Evolutionary conservation across 2,888 invertebrate genomes (phyloP).

Genomic region (Cremastobaeus sp.): DNA sequence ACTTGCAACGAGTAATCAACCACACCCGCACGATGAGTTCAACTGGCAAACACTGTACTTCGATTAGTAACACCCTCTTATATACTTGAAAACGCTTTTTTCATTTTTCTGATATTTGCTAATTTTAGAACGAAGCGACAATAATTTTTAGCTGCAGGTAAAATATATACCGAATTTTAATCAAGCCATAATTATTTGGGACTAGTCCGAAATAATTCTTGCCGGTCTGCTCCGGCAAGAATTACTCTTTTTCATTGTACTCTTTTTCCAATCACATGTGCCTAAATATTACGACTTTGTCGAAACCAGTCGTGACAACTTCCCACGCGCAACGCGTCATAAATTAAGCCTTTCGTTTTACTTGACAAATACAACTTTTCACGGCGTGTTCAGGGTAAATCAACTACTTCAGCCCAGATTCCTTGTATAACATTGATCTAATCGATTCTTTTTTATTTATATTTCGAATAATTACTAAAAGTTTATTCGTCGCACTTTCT

Average conservation of each 20-base stretch:
- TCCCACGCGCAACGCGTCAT: constrained; percentile 47
- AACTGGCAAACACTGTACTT: constrained; percentile 53
- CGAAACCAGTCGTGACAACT: constrained; percentile 32
- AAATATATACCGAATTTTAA: too few species aligned
- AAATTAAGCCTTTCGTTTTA: constrained; percentile 52
- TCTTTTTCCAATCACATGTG: constrained; percentile 36
- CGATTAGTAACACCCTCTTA: constrained; percentile 40
- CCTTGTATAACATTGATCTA: not conserved
- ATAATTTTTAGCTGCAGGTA: too few species aligned
- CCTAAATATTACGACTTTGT: constrained; percentile 37
- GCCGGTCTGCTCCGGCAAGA: constrained; percentile 12
- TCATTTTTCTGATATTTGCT: not conserved
- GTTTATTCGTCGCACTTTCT: too few species aligned
- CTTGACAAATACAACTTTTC: constrained; percentile 46
- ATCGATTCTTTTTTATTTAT: constrained; percentile 14
- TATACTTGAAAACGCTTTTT: constrained; percentile 21
- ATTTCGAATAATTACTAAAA: not conserved
- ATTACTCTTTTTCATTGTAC: constrained; percentile 27
- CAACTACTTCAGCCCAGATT: constrained; percentile 12
- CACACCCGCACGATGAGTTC: constrained; percentile 50
- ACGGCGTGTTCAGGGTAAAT: constrained; percentile 29
- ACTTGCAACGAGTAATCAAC: constrained; percentile 54
- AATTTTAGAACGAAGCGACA: too few species aligned
- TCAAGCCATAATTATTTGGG: not conserved
- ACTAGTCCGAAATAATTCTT: constrained; percentile 34